These are phyloP conservation scores for Acronicta aceris DNA, from an alignment of 2,888 invertebrate genomes.

Conservation along the genomic window DNA sequence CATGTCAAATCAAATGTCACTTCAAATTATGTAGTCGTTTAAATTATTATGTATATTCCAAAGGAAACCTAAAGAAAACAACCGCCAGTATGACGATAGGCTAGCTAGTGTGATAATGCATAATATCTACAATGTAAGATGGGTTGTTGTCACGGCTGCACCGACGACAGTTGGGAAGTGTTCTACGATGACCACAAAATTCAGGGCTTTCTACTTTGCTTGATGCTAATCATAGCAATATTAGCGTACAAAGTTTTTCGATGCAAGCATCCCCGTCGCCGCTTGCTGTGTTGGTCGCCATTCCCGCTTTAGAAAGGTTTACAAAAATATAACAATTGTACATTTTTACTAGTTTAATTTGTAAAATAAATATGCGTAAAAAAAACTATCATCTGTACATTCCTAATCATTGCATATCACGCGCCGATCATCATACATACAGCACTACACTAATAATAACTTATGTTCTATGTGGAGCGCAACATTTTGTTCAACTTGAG, in stretches of 20 bases:
- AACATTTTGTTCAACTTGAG: conserved; percentile 59
- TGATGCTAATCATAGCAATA: conserved; percentile 57
- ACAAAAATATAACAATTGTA: conserved; percentile 3
- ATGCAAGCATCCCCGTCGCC: conserved; percentile 62
- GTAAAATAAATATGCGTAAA: not conserved
- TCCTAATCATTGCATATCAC: not conserved
- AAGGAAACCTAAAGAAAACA: conserved; percentile 10
- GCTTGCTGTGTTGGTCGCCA: conserved; percentile 40
- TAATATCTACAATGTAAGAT: conserved; percentile 47
- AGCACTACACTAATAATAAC: conserved; percentile 23
- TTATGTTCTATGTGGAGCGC: not conserved
- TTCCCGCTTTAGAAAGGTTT: conserved; percentile 14
- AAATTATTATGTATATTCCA: conserved; percentile 7
- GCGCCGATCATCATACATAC: conserved; percentile 3
- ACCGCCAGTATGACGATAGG: conserved; percentile 11
- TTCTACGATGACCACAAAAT: conserved; percentile 60
- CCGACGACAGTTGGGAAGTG: conserved; percentile 55
- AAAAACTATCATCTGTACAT: conserved; percentile 9
- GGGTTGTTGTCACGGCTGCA: conserved; percentile 63
- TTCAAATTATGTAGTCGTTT: conserved; percentile 13
- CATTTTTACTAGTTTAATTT: conserved; percentile 11
- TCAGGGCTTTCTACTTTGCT: conserved; percentile 57
- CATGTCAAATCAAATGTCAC: conserved; percentile 9
- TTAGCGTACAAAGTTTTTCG: conserved; percentile 66
- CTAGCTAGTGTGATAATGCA: conserved; percentile 23